Conservation (phyloP, 2,888 invertebrate genomes). For the Lepidonotus clava region DNA sequence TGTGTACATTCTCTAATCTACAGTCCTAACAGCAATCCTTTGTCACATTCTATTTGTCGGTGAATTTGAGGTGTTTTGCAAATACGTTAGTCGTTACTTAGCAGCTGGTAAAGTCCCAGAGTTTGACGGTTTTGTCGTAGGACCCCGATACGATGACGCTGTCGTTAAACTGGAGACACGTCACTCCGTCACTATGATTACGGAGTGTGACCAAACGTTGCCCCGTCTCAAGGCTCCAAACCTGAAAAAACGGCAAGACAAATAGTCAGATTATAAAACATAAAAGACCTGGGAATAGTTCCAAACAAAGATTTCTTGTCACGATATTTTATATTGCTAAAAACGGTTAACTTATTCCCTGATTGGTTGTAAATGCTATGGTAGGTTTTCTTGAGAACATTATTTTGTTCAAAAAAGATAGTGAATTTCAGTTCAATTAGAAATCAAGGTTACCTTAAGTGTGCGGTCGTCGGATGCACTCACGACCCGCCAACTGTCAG, state of each 20-base stretch:
- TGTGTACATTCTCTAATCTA: too few relatives aligned
- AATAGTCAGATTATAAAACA: too few relatives aligned
- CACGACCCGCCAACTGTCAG: constrained; percentile 82
- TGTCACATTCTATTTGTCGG: neutral
- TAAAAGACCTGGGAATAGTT: too few relatives aligned
- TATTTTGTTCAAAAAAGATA: too few relatives aligned
- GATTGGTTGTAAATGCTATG: too few relatives aligned
- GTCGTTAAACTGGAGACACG: constrained; percentile 83
- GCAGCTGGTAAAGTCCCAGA: constrained; percentile 82
- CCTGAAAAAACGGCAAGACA: too few relatives aligned
- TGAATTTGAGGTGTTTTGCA: neutral
- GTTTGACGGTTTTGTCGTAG: constrained; percentile 82
- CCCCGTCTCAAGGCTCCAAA: constrained; percentile 82
- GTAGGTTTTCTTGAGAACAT: too few relatives aligned
- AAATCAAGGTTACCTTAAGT: constrained; percentile 79
- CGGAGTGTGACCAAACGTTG: constrained; percentile 81
- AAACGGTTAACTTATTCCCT: too few relatives aligned
- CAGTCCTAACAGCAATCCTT: too few relatives aligned
- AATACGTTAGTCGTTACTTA: constrained; percentile 63
- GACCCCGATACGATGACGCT: constrained; percentile 82
- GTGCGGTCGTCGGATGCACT: constrained; percentile 83
- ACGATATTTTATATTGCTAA: too few relatives aligned
- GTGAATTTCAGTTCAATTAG: neutral
- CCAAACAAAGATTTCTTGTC: too few relatives aligned
- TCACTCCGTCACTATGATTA: constrained; percentile 83